phyloP scores from a whole-genome alignment of 2,888 invertebrate species.

The Stegana nigrithorax region DNA sequence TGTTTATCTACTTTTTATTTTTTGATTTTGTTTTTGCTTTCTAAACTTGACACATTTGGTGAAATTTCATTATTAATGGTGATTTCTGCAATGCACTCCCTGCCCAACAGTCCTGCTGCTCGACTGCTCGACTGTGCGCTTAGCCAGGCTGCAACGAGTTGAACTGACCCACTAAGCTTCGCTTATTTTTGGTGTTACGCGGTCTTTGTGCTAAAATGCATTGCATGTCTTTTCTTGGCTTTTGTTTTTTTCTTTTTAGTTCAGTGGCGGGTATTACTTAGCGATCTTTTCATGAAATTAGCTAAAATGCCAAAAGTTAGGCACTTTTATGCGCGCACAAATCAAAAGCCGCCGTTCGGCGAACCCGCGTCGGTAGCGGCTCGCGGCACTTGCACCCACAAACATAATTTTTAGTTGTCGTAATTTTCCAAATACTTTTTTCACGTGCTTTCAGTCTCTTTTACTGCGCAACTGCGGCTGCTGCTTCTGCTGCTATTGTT shows the following conservation, averaged over 20 bases:
- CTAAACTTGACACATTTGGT: slow-evolving; percentile 28
- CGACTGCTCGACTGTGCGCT: too few species aligned
- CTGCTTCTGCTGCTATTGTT: too few species aligned
- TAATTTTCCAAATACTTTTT: slow-evolving; percentile 9
- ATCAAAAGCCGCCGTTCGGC: slow-evolving; percentile 1
- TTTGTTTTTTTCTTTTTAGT: neutral
- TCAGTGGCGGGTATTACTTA: too few species aligned
- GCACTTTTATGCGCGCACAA: neutral
- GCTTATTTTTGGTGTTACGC: neutral
- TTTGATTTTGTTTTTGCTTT: too few species aligned
- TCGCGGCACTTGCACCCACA: slow-evolving; percentile 12
- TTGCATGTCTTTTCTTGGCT: neutral
- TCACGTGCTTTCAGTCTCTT: neutral
- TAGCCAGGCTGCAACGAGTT: neutral
- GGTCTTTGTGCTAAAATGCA: slow-evolving; percentile 3
- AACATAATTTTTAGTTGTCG: slow-evolving; percentile 6
- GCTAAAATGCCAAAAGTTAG: slow-evolving; percentile 11
- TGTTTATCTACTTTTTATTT: too few species aligned
- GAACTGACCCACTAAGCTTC: slow-evolving; percentile 4
- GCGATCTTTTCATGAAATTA: slow-evolving; percentile 3
- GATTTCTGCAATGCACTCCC: slow-evolving; percentile 54
- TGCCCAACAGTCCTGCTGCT: too few species aligned
- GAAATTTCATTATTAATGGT: slow-evolving; percentile 59
- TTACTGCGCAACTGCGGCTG: too few species aligned
- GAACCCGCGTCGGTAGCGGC: neutral